Base-by-base conservation (phyloP, 2,797 vertebrate species). In the Chelonia mydas region DNA sequence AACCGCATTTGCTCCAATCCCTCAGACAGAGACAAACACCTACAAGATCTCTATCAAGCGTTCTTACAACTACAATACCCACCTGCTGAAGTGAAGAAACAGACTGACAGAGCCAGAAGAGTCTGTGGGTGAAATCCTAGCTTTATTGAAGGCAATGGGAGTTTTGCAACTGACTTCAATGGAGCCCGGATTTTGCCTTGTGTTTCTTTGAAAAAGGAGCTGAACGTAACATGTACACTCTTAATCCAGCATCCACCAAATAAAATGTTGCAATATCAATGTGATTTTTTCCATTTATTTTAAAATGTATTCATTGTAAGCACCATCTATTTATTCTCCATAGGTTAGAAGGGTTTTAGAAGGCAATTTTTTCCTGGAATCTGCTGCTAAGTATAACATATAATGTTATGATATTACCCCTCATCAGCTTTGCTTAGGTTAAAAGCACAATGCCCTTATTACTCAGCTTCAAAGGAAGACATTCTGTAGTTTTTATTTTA, bases 171-270 rank as follows among this genome's bases (percentile, higher is more conserved):
- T 88, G 28, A 83, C 13, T 90, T 80, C 84, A 31, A 88, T 81
- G 82, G 83, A 91, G 31, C 31, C 17, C 89, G 74, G 27, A 47
- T 95, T 95, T 91, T 17, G 91, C 0, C 12, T 9, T 9, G 57
- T 28, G 31, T 81, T 25, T 84, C 37, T 91, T 90, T 76, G 53
- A 65, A 92, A 94, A 95, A 21, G 25, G 82, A 89, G 81, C 50
- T 11, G 33, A 93, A 94, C 78, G 57, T 57, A 93, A 13, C 41
- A 54, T 4, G 65, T 86, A 2, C 77, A 87, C 23, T 94, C 21
- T 13, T 82, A 81, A 41, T n/a, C 10, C 33, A 83, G 3, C 3
- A 87, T 94, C 88, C 80, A 90, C 84, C 53, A 78, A 90, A 57
- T 15, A 68, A 89, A 87, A 94, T 15, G 15, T 4, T 81, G 3